Base-by-base conservation (phyloP, 2,888 invertebrate species). In the Volucella inanis region DNA sequence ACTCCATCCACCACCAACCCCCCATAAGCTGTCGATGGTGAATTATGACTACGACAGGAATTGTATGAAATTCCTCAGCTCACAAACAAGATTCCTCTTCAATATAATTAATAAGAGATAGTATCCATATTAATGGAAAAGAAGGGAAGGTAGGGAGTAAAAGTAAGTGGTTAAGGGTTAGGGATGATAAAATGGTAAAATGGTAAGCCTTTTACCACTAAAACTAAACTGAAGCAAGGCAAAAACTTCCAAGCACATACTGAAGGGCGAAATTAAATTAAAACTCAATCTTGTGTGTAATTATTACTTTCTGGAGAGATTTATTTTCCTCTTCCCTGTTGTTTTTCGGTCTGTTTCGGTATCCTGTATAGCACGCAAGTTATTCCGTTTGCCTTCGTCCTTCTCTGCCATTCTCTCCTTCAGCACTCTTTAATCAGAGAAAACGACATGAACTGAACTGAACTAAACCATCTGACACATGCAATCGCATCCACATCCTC, bases 271-370 rank as follows among this genome's bases (percentile, higher is more conserved):
- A 91, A 91, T 91, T 88, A 89, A 90, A 90, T 91, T 91, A 90
- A 91, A 91, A 91, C 89, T 89, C 90, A 91, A 91, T 91, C 90
- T 91, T 88, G 89, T 90, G 89, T 90, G 89, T 91, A 90, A 90
- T 91, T 91, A 90, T 91, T 89, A 89, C 89, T 89, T 90, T 88
- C 88, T 88, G 89, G 88, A 90, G 87, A 87, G 87, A 85, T 85
- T 81, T 85, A 85, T 85, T 85, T 76, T 81, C 76, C 52, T 65
- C 18, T n/a, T 31, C 62, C 47, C 71, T 59, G 70, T 43, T 71
- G 62, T 43, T 71, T 31, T 31, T 31, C 31, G 31, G 31, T 64
- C 59, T 79, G 74, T 79, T 84, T 75, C 47, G 67, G 71, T 74
- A 62, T 59, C 61, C 45, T 39, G 41, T 52, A 74, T 64, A 59